Conservation (phyloP, 2,888 invertebrate genomes). For the Dolomedes plantarius region DNA sequence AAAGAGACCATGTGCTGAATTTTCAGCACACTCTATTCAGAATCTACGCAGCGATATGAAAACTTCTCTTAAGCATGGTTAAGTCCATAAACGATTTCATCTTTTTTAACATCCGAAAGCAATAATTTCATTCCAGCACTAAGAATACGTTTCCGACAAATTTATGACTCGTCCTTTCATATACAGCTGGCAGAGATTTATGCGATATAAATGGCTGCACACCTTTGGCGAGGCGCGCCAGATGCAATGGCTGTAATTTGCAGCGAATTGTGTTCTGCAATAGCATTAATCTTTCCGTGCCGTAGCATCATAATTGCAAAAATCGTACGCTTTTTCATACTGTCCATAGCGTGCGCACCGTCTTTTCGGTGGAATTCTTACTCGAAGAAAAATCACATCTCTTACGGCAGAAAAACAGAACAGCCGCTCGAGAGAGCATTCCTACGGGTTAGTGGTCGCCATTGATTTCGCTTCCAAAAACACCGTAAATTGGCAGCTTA, state of each 20-base stretch:
- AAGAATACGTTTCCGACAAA: slow-evolving; percentile 13
- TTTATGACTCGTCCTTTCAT: slow-evolving; percentile 6
- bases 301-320: neutral
- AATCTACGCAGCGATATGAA: too few species aligned
- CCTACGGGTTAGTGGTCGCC: neutral
- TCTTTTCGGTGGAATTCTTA: neutral
- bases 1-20: too few species aligned
- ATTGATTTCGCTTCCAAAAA: neutral
- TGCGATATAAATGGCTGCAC: slow-evolving; percentile 3
- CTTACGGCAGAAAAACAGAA: neutral
- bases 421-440: neutral
- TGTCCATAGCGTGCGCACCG: neutral
- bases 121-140: slow-evolving; percentile 12
- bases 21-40: too few species aligned
- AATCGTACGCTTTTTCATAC: neutral
- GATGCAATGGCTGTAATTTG: slow-evolving; percentile 7
- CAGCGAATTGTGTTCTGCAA: neutral
- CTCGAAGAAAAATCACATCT: neutral
- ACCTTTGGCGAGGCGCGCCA: slow-evolving; percentile 10
- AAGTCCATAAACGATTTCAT: too few species aligned
- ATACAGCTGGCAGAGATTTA: slow-evolving; percentile 8
- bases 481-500: too few species aligned
- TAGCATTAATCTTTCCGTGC: neutral
- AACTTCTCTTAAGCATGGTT: too few species aligned
- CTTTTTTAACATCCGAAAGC: neutral